Conservation (phyloP, 2,113 vertebrate species). For the Mola mola region DNA sequence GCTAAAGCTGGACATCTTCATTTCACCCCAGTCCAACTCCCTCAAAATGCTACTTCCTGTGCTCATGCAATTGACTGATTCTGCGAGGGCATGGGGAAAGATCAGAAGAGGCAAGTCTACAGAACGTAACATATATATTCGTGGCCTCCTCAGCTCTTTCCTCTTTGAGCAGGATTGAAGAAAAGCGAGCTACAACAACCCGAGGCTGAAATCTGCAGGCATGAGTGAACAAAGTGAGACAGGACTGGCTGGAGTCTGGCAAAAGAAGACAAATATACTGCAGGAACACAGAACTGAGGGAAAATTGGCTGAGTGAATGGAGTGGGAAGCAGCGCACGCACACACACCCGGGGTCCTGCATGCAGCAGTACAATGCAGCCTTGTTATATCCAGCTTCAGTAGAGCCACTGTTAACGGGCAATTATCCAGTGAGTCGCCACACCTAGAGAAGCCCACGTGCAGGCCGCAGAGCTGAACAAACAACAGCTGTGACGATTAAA, state of each 20-base stretch:
- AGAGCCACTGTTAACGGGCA: conserved; percentile 63
- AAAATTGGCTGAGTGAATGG: conserved; percentile 45
- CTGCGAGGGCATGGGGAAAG: neutral
- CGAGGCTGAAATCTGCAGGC: conserved; percentile 30
- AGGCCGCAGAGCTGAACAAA: conserved; percentile 49
- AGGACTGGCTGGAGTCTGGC: conserved; percentile 34
- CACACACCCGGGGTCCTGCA: conserved; percentile 30
- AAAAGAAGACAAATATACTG: conserved; percentile 25
- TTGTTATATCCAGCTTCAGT: conserved; percentile 54
- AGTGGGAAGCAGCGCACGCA: conserved; percentile 11
- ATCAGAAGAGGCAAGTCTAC: neutral
- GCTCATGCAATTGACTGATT: neutral
- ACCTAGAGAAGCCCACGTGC: conserved; percentile 52
- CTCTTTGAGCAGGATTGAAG: neutral
- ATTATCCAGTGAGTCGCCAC: conserved; percentile 66
- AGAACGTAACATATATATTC: neutral
- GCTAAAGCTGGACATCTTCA: too few relatives aligned
- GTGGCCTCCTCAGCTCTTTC: neutral
- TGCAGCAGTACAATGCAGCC: conserved; percentile 47
- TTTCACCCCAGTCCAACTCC: neutral
- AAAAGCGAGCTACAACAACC: conserved; percentile 16
- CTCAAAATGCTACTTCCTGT: neutral
- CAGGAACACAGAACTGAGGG: conserved; percentile 29
- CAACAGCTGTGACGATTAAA: conserved; percentile 47
- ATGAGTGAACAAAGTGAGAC: conserved; percentile 29